Percentiles rank a stretch among this genome's conserved stretches.
Evolutionary conservation across 2,888 invertebrate genomes (phyloP).

Genomic region (Drosophila subsilvestris): DNA sequence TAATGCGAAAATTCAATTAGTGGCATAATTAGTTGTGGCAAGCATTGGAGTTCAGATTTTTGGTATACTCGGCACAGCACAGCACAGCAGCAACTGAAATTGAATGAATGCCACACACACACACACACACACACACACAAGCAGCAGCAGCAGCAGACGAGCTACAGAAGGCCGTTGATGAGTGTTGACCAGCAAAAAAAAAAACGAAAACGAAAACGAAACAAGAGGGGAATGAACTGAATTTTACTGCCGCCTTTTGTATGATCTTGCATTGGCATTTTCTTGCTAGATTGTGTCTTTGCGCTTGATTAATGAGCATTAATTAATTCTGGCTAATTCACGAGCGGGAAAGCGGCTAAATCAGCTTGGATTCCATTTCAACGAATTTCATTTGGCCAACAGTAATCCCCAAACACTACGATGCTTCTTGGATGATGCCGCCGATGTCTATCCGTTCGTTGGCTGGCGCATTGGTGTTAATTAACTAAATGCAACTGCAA

Average conservation of each 20-base stretch:
- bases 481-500: conserved; percentile 80
- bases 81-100: conserved; percentile 19
- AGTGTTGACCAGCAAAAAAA: conserved; percentile 20
- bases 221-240: conserved; percentile 9
- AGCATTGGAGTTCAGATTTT: conserved; percentile 78
- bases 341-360: conserved; percentile 32
- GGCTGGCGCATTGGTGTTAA: conserved; percentile 73
- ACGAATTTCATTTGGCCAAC: conserved; percentile 26
- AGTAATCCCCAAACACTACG: conserved; percentile 20
- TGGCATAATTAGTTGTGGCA: conserved; percentile 82
- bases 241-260: conserved; percentile 41
- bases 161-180: conserved; percentile 21
- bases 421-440: too few species aligned
- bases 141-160: neutral
- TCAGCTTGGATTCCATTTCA: conserved; percentile 29
- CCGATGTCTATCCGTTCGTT: neutral
- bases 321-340: conserved; percentile 77
- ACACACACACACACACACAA: conserved; percentile 15
- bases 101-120: conserved; percentile 40
- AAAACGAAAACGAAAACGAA: conserved; percentile 24
- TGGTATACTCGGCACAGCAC: conserved; percentile 45
- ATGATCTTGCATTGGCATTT: conserved; percentile 57
- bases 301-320: conserved; percentile 77
- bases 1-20: conserved; percentile 82
- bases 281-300: conserved; percentile 51